Conservation (phyloP, 2,888 invertebrate species). For the Dicranocentrus wangi region DNA sequence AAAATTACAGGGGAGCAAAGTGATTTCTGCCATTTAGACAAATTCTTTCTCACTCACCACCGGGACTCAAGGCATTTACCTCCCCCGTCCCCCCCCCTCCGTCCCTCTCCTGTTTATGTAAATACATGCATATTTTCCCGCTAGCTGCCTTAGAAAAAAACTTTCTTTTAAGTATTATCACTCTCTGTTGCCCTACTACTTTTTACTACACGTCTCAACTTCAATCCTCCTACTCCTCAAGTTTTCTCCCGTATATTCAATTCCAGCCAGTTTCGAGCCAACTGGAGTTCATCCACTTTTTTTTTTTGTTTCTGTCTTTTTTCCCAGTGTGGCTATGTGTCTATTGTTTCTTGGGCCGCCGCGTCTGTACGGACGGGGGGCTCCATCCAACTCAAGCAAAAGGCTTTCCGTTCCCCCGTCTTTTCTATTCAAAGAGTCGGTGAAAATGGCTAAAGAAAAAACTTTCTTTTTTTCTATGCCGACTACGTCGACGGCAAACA, state of each 20-base stretch:
- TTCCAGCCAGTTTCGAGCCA: too few relatives aligned
- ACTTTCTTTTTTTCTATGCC: slow-evolving; percentile 36
- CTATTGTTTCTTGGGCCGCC: too few relatives aligned
- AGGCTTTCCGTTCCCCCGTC: too few relatives aligned
- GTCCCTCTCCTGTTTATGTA: slow-evolving; percentile 42
- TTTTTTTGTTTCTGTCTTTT: too few relatives aligned
- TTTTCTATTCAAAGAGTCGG: not conserved
- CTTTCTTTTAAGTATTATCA: slow-evolving; percentile 41
- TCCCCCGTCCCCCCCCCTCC: too few relatives aligned
- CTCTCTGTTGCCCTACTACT: slow-evolving; percentile 34
- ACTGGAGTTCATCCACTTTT: too few relatives aligned
- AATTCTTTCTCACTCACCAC: slow-evolving; percentile 12
- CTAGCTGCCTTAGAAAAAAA: slow-evolving; percentile 14
- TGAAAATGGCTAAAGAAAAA: not conserved
- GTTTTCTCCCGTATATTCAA: not conserved
- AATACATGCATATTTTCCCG: slow-evolving; percentile 41
- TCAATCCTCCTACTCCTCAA: not conserved
- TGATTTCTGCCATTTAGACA: slow-evolving; percentile 36
- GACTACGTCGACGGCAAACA: slow-evolving; percentile 20
- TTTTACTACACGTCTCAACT: slow-evolving; percentile 11
- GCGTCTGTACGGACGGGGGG: too few relatives aligned
- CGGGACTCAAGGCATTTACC: slow-evolving; percentile 18
- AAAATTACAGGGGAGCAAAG: slow-evolving; percentile 22
- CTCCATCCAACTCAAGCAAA: not conserved
- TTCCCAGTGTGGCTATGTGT: too few relatives aligned